Conservation (phyloP, 2,113 vertebrate genomes). For the Acrocephalus arundinaceus region DNA sequence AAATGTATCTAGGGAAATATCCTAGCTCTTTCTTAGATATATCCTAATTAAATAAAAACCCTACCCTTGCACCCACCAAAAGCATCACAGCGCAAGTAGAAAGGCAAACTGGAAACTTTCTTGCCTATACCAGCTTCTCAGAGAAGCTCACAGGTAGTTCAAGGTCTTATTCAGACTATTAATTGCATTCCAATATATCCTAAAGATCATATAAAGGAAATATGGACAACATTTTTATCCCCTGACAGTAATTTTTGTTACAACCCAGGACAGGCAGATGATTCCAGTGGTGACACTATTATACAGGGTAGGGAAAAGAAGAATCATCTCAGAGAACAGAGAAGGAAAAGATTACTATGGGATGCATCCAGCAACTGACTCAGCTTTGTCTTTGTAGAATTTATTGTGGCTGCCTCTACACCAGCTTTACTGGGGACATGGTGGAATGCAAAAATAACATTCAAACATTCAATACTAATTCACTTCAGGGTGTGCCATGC, state of each 20-base stretch:
- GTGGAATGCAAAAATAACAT: background rate
- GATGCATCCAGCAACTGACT: background rate
- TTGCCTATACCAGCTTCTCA: background rate
- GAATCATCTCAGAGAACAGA: background rate
- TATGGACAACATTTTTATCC: background rate
- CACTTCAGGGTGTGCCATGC: background rate
- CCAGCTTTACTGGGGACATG: background rate
- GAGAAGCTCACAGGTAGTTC: background rate
- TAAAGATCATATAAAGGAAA: background rate
- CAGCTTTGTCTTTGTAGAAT: background rate
- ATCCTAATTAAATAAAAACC: background rate
- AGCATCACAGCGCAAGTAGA: background rate
- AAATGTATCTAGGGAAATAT: background rate
- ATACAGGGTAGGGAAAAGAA: background rate
- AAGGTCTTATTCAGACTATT: background rate
- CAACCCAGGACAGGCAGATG: background rate
- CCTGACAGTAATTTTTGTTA: background rate
- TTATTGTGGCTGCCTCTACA: background rate
- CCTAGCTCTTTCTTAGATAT: background rate
- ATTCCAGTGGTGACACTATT: background rate
- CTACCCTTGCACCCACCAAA: accelerated
- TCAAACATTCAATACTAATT: background rate
- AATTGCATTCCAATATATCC: background rate
- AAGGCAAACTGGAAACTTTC: background rate
- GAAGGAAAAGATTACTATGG: background rate